phyloP scores from a whole-genome alignment of 2,888 invertebrate species.

The Agrochola lychnidis region DNA sequence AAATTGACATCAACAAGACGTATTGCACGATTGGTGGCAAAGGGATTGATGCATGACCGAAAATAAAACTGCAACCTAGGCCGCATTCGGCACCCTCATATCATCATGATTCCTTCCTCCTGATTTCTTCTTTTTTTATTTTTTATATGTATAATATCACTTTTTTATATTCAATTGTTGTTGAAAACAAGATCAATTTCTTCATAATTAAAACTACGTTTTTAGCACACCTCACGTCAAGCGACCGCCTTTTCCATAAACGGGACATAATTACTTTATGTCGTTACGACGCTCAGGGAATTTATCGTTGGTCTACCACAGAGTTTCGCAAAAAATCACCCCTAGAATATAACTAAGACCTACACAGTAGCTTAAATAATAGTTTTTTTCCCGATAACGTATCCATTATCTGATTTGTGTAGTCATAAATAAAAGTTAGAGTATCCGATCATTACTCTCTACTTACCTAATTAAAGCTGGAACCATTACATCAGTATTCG shows the following conservation, averaged over 20 bases:
- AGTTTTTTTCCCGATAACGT: constrained; percentile 20
- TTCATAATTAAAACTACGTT: not conserved
- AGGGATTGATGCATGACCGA: not conserved
- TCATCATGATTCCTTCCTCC: not conserved
- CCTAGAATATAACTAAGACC: not conserved
- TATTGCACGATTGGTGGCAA: not conserved
- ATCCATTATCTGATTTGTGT: constrained; percentile 39
- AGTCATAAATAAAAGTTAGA: constrained; percentile 50
- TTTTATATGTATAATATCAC: not conserved
- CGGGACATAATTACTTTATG: not conserved
- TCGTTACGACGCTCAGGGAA: constrained; percentile 1
- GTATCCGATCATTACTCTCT: constrained; percentile 55
- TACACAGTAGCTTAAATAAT: constrained; percentile 21
- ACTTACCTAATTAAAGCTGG: constrained; percentile 59
- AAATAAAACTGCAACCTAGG: not conserved
- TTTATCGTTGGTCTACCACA: constrained; percentile 6
- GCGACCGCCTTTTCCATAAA: not conserved
- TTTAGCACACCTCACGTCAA: not conserved
- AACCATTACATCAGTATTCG: constrained; percentile 61
- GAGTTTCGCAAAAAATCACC: not conserved
- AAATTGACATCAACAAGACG: not conserved
- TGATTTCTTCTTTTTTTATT: not conserved
- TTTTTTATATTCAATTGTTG: not conserved
- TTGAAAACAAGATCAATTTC: not conserved
- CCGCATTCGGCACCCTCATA: not conserved